Percentiles rank a stretch among this genome's conserved stretches.
These are phyloP conservation scores for Ibidorhyncha struthersii DNA, from an alignment of 2,113 vertebrate species.

Conservation along the genomic window DNA sequence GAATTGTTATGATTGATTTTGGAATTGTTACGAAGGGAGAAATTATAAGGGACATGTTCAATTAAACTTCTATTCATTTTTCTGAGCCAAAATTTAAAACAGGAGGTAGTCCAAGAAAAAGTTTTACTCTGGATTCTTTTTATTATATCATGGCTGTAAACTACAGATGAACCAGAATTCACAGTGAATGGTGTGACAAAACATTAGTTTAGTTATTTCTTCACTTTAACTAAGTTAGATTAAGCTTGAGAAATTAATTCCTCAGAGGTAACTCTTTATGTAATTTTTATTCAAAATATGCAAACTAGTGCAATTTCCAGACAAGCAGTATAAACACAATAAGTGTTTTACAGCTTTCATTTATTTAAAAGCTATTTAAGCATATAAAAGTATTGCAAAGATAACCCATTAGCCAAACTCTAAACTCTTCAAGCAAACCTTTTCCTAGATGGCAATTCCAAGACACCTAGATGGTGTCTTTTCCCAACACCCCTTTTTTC, in stretches of 20 bases:
- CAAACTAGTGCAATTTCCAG: background rate
- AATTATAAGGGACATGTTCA: background rate
- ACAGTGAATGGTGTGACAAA: background rate
- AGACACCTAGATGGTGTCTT: too few species aligned
- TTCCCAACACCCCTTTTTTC: background rate
- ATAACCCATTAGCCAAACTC: background rate
- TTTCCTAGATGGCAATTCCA: background rate
- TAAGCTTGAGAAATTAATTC: background rate
- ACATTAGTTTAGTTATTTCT: background rate
- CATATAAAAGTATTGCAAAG: background rate
- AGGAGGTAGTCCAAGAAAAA: background rate
- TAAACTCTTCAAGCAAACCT: background rate
- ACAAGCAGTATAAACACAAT: background rate
- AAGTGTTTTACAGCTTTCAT: background rate
- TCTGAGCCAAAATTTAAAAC: background rate
- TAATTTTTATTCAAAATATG: background rate
- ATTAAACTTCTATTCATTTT: background rate
- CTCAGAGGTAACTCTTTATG: background rate
- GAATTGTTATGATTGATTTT: background rate
- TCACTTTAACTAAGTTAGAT: background rate
- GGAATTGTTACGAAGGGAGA: background rate
- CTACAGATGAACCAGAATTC: background rate
- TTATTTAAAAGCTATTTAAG: background rate
- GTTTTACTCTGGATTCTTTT: background rate
- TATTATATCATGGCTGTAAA: background rate